Percentiles rank a stretch among this genome's conserved stretches.
phyloP scores from a whole-genome alignment of 2,888 invertebrate species.

The Graphium colonna region DNA sequence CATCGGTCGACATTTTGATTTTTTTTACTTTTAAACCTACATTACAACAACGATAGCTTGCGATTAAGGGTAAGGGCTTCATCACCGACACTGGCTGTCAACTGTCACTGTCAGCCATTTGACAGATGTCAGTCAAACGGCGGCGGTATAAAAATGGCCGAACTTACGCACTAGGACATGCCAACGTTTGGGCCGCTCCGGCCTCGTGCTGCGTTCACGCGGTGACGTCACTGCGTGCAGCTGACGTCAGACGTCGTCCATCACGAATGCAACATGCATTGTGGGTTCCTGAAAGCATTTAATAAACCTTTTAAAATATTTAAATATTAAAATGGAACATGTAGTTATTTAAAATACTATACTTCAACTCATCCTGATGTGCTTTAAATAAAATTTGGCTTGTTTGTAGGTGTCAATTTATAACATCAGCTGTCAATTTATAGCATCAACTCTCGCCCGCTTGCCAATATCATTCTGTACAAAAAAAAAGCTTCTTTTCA shows the following conservation, averaged over 20 bases:
- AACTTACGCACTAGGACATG: constrained; percentile 20
- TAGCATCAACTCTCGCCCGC: no score
- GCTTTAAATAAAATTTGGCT: no score
- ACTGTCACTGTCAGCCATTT: constrained; percentile 25
- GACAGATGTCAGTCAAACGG: constrained; percentile 9
- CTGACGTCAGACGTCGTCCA: constrained; percentile 73
- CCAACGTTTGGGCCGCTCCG: constrained; percentile 9
- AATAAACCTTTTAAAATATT: constrained; percentile 15
- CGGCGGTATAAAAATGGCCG: constrained; percentile 25
- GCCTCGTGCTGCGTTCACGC: constrained; percentile 15
- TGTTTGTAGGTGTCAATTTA: no score
- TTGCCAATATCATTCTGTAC: no score
- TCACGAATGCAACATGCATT: constrained; percentile 77
- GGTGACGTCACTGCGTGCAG: constrained; percentile 40
- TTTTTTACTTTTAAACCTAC: constrained; percentile 41
- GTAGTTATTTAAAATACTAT: no score
- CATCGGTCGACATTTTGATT: constrained; percentile 31
- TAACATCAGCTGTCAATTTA: no score
- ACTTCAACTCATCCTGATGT: no score
- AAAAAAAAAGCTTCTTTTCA: no score
- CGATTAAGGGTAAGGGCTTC: constrained; percentile 27
- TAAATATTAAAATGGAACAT: no score
- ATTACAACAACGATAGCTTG: constrained; percentile 54
- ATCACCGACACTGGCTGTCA: constrained; percentile 35
- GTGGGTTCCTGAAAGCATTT: constrained; percentile 71